Conservation (phyloP, 1,140 invertebrate species). For the Bombus sylvicola region DNA sequence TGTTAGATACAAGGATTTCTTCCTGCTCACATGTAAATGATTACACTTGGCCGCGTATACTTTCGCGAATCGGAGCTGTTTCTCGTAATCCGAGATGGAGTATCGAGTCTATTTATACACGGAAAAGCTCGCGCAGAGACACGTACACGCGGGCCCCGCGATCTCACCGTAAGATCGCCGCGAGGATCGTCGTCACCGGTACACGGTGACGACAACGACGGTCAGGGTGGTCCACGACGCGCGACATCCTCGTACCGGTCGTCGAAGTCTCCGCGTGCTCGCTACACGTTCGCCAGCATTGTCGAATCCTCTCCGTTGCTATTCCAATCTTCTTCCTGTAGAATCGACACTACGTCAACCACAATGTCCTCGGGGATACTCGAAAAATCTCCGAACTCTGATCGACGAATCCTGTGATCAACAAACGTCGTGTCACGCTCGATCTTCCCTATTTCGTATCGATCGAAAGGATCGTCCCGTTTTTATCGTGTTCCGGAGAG, state of each 20-base stretch:
- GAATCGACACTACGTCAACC: not conserved
- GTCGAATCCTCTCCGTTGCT: not conserved
- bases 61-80: not conserved
- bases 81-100: not conserved
- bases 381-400: not conserved
- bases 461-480: slow-evolving; percentile 16
- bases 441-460: not conserved
- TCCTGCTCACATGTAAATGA: not conserved
- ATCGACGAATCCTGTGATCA: not conserved
- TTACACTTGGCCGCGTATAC: not conserved
- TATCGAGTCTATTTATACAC: not conserved
- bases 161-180: slow-evolving; percentile 49
- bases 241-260: slow-evolving; percentile 71
- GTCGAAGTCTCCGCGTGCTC: slow-evolving; percentile 69
- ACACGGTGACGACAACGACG: slow-evolving; percentile 65
- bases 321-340: not conserved
- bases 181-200: slow-evolving; percentile 62
- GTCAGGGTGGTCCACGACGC: slow-evolving; percentile 66
- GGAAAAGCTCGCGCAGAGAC: not conserved
- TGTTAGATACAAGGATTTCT: not conserved
- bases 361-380: not conserved
- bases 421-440: not conserved
- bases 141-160: slow-evolving; percentile 8
- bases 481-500: slow-evolving; percentile 27
- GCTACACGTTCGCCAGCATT: not conserved